Conservation (phyloP, 2,113 vertebrate genomes). For the Aramus guarauna region DNA sequence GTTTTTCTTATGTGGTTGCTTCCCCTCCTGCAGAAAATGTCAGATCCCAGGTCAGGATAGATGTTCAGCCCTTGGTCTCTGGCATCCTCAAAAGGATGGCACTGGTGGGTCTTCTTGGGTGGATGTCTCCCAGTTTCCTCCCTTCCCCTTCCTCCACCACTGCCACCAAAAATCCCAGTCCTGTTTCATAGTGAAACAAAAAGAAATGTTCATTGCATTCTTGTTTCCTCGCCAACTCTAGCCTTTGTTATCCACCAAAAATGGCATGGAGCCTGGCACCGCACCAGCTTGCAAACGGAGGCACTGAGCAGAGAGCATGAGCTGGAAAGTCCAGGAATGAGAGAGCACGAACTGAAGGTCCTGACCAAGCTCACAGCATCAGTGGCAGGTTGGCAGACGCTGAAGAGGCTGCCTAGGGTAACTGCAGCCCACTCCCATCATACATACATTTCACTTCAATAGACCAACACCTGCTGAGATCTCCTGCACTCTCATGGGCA, state of each 20-base stretch:
- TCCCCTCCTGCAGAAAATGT: neutral
- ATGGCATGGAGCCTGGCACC: neutral
- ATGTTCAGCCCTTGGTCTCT: neutral
- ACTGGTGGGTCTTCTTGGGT: neutral
- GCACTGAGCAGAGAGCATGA: neutral
- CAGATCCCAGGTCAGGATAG: neutral
- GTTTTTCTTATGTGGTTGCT: neutral
- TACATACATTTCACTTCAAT: neutral
- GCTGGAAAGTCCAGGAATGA: neutral
- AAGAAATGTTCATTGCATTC: neutral
- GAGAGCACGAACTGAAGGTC: neutral
- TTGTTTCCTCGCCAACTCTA: constrained; percentile 24
- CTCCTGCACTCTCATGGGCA: neutral
- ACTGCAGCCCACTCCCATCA: neutral
- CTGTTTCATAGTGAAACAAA: neutral
- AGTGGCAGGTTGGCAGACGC: neutral
- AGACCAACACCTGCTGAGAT: neutral
- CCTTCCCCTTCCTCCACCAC: neutral
- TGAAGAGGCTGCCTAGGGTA: neutral
- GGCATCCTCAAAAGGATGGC: neutral
- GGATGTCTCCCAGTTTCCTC: neutral
- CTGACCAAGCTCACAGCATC: fast-evolving
- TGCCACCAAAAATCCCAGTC: neutral
- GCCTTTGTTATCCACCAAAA: constrained; percentile 11
- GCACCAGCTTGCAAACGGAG: neutral